Evolutionary conservation across 2,113 vertebrate species (phyloP).

Genomic region (Takifugu flavidus): DNA sequence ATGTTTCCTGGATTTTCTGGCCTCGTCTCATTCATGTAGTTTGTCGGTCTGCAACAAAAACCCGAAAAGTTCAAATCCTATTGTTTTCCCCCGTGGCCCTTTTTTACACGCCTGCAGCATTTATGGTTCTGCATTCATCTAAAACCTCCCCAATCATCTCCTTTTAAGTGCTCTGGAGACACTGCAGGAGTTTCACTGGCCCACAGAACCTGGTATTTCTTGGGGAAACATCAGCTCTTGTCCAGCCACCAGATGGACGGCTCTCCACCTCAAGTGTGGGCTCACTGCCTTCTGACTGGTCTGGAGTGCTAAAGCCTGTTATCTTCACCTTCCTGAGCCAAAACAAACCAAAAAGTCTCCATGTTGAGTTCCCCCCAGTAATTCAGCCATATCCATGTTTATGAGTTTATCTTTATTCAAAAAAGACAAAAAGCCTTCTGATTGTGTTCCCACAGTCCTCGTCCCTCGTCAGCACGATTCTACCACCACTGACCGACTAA

Average conservation of each 20-base stretch:
- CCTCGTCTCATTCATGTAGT: constrained; percentile 47
- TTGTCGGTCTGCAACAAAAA: constrained; percentile 28
- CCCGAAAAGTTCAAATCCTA: constrained; percentile 18
- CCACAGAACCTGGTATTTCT: too few species aligned
- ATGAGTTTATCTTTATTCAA: constrained; percentile 31
- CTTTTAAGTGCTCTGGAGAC: too few species aligned
- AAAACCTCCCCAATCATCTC: not conserved
- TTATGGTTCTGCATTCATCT: not conserved
- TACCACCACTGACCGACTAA: constrained; percentile 38
- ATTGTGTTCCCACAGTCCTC: constrained; percentile 48
- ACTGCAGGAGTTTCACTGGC: too few species aligned
- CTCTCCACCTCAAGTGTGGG: constrained; percentile 11
- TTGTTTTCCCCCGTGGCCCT: constrained; percentile 13
- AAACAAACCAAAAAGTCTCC: constrained; percentile 10
- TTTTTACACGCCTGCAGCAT: constrained; percentile 6
- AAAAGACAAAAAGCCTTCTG: constrained; percentile 34
- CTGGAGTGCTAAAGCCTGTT: constrained; percentile 43
- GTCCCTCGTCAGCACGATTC: constrained; percentile 35
- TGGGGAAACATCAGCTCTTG: constrained; percentile 20
- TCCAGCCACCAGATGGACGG: constrained; percentile 15
- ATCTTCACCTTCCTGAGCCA: constrained; percentile 30
- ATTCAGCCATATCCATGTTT: constrained; percentile 63
- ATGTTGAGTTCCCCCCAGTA: constrained; percentile 34
- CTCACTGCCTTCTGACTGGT: constrained; percentile 37
- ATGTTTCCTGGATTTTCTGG: constrained; percentile 47